Conservation (phyloP, 2,888 invertebrate species). For the Geotrupes spiniger region DNA sequence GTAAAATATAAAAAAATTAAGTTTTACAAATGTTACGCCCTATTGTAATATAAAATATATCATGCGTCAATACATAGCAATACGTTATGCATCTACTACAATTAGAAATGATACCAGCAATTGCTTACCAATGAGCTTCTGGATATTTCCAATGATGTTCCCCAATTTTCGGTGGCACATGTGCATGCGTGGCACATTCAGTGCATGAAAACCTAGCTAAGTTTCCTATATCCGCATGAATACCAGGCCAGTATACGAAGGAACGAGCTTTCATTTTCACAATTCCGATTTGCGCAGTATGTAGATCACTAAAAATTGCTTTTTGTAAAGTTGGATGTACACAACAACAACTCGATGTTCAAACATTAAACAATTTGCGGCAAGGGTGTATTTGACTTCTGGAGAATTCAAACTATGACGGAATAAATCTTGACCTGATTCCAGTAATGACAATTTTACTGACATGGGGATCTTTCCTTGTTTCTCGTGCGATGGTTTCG, state of each 20-base stretch:
- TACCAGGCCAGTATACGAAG: no score
- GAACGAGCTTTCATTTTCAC: constrained; percentile 1
- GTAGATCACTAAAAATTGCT: no score
- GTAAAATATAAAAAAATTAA: no score
- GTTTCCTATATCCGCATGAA: neutral
- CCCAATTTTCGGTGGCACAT: neutral
- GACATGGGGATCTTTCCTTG: no score
- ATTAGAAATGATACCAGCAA: neutral
- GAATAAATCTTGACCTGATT: neutral
- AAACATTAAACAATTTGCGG: neutral
- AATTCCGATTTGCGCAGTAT: no score
- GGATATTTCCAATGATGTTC: neutral
- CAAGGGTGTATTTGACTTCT: constrained; percentile 1
- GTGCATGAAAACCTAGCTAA: neutral
- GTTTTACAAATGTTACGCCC: no score
- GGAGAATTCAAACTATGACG: neutral
- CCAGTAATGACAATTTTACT: no score
- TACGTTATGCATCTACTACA: no score
- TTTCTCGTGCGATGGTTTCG: no score
- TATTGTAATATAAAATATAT: no score
- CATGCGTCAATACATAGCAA: no score
- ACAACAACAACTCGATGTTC: no score
- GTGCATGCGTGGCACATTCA: neutral
- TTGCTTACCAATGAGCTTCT: neutral
- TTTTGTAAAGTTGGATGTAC: neutral